Base-by-base conservation (phyloP, 2,888 invertebrate genomes). In the Anticlea derivata region DNA sequence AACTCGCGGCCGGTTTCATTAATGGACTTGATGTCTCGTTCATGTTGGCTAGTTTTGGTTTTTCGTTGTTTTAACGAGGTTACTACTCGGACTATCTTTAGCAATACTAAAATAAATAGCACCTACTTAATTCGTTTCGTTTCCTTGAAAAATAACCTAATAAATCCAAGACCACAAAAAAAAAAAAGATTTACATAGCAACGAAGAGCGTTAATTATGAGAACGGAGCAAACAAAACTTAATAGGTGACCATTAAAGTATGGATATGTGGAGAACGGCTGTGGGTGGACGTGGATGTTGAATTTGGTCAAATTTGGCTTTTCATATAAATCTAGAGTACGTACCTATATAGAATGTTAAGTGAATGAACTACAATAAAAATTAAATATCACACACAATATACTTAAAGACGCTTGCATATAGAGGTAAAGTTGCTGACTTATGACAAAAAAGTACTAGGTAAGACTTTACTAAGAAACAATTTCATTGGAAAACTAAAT, bases 281-380 rank as follows among this genome's bases (percentile, higher is more conserved):
- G 40, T 30, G 29, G 34, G 48, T 40, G 27, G 40, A 40, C 20
- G 79, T 68, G 62, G 72, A 63, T 58, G 70, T 71, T 67, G 68
- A 68, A 78, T 75, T 77, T 70, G 73, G 76, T 72, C 67, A 75
- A 71, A 62, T 72, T 75, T 69, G 3, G 5, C 3, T 33, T 2
- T 39, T 23, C 37, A 43, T 34, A 31, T 35, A 23, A 35, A 35
- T 35, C 7, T 35, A 7, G 31, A 31, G 31, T 31, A 7, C 8
- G 33, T 27, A 7, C 8, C 27, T 27, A 22, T 38, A 27, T 30
- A 11, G n/a, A 8, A 22, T 27, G 20, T 33, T 10, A 26, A 41
- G 38, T 27, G 29, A 46, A 44, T 39, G 50, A 44, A 50, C 50
- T 38, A 31, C 33, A 22, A 12, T 8, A 34, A 17, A 31, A 39